phyloP scores from a whole-genome alignment of 1,140 invertebrate species.

The Gonatopus flavifemur region DNA sequence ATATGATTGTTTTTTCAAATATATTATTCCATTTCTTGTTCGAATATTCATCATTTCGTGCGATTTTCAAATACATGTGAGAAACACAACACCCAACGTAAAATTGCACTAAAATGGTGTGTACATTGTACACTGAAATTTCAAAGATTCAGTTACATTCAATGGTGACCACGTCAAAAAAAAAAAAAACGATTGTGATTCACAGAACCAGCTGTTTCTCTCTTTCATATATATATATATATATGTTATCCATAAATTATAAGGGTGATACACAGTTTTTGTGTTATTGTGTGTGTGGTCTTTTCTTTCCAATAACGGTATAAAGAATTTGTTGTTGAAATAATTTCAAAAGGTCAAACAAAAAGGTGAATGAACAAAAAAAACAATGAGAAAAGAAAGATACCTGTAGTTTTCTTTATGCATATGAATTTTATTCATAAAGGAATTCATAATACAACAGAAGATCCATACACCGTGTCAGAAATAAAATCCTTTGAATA shows the following conservation, averaged over 20 bases:
- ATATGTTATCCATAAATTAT: background rate
- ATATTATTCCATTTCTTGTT: too few species aligned
- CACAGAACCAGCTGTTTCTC: too few species aligned
- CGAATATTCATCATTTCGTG: too few species aligned
- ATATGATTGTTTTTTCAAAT: too few species aligned
- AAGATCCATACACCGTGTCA: conserved; percentile 41
- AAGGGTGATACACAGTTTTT: conserved; percentile 6
- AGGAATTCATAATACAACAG: conserved; percentile 49
- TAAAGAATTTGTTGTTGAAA: conserved; percentile 9
- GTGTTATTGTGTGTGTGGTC: conserved; percentile 48
- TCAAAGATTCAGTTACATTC: too few species aligned
- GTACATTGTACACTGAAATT: too few species aligned
- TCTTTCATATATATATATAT: background rate
- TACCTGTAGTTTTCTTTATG: conserved; percentile 5
- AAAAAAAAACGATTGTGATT: too few species aligned
- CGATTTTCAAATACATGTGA: too few species aligned
- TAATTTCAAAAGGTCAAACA: conserved; percentile 13
- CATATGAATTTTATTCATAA: conserved; percentile 47
- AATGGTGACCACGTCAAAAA: too few species aligned
- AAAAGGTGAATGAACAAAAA: conserved; percentile 23
- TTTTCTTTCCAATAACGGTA: conserved; percentile 8
- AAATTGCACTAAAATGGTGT: too few species aligned
- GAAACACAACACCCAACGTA: too few species aligned
- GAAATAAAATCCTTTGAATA: conserved; percentile 22
- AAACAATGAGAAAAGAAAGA: conserved; percentile 19